Conservation (phyloP, 2,888 invertebrate genomes). For the Caprella mutica region DNA sequence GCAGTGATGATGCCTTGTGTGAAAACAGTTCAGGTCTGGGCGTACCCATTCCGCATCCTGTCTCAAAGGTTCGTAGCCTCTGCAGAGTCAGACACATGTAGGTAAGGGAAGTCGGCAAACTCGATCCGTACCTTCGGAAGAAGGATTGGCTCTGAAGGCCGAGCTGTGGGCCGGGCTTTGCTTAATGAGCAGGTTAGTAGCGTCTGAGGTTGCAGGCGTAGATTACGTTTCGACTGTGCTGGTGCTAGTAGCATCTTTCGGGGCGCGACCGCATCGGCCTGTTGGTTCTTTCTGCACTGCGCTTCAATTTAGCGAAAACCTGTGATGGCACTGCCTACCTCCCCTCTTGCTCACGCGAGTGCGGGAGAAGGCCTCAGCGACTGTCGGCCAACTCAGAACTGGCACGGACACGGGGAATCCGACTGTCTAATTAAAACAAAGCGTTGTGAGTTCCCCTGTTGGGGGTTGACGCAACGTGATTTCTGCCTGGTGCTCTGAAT, state of each 20-base stretch:
- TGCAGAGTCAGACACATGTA: slow-evolving; percentile 57
- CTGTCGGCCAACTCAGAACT: slow-evolving; percentile 1
- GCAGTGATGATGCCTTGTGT: too few species aligned
- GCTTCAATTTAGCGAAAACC: too few species aligned
- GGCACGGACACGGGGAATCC: slow-evolving; percentile 37
- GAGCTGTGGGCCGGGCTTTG: not conserved
- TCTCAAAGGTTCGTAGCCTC: slow-evolving; percentile 60
- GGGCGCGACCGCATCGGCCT: too few species aligned
- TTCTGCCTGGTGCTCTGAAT: slow-evolving; percentile 57
- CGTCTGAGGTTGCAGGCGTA: not conserved
- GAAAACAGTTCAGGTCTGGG: slow-evolving; percentile 43
- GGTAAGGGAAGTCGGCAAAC: slow-evolving; percentile 58
- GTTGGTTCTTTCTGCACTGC: too few species aligned
- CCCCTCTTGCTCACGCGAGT: too few species aligned
- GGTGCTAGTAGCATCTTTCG: too few species aligned
- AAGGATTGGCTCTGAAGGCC: slow-evolving; percentile 47
- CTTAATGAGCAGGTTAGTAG: not conserved
- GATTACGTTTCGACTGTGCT: too few species aligned
- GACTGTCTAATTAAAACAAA: slow-evolving; percentile 15
- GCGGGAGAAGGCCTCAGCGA: too few species aligned
- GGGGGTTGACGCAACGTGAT: slow-evolving; percentile 42
- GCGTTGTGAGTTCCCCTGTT: not conserved
- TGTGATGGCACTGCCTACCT: too few species aligned
- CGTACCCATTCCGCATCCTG: slow-evolving; percentile 64
- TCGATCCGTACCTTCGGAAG: slow-evolving; percentile 52